These are phyloP conservation scores for Sprattus sprattus DNA, from an alignment of 2,113 vertebrate genomes.

Conservation along the genomic window DNA sequence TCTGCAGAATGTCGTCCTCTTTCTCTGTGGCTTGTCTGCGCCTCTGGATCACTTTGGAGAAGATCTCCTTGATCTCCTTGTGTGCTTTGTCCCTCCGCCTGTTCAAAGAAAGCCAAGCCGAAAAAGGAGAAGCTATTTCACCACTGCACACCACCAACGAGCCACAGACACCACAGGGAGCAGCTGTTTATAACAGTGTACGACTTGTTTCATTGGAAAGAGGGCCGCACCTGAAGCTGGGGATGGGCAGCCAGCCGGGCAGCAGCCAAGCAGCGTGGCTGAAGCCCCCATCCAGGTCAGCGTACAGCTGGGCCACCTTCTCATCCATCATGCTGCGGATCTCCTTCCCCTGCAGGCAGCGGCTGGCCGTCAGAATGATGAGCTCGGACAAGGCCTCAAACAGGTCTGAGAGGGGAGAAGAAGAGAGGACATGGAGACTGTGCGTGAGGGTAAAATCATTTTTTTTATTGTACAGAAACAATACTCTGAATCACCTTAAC, in stretches of 20 bases:
- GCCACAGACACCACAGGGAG: neutral
- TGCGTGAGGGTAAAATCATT: neutral
- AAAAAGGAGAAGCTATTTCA: neutral
- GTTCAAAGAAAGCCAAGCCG: neutral
- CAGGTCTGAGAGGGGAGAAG: slow-evolving; percentile 75
- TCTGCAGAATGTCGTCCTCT: slow-evolving; percentile 91
- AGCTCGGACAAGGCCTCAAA: slow-evolving; percentile 94
- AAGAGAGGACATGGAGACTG: neutral
- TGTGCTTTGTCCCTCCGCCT: slow-evolving; percentile 92
- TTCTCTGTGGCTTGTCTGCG: slow-evolving; percentile 78
- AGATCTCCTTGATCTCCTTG: slow-evolving; percentile 88
- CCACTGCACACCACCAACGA: neutral
- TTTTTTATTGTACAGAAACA: neutral
- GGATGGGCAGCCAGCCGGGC: slow-evolving; percentile 92
- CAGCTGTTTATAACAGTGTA: neutral
- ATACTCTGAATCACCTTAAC: neutral
- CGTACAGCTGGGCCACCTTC: slow-evolving; percentile 89
- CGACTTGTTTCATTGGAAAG: neutral
- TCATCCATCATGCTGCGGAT: slow-evolving; percentile 85
- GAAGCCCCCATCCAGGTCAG: slow-evolving; percentile 93
- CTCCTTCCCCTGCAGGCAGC: slow-evolving; percentile 92
- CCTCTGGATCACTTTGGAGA: slow-evolving; percentile 89
- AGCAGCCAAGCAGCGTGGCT: slow-evolving; percentile 92
- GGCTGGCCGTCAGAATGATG: slow-evolving; percentile 95
- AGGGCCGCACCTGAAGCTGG: slow-evolving; percentile 88